Evolutionary conservation across 1,140 invertebrate species (phyloP), one percentile per base, ranked within the genome.

Genomic region (Steinernema feltiae): DNA sequence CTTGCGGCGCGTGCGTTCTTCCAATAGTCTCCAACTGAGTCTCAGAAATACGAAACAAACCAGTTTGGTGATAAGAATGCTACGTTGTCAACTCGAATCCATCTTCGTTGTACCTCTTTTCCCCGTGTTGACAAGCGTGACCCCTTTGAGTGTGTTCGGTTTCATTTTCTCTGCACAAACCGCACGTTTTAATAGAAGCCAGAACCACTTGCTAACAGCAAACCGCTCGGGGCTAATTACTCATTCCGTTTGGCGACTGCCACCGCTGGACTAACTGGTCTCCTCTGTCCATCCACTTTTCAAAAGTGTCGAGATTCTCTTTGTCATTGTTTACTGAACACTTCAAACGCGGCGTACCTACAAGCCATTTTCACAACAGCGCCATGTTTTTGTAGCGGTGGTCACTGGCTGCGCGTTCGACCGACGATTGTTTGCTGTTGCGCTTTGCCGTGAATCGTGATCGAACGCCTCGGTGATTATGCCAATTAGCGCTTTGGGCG

Each of bases 371-470:
- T 46, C 41, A 63, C 53, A 63, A 63, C 53, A 27, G 53, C 53
- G 24, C 53, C 53, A 63, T 63, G 53, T 63, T 63, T 63, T 63
- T 63, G 53, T 27, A 21, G 24, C 53, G 53, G 24, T 63, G 53
- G 53, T 63, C 53, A 63, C 53, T 63, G 3, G 15, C 24, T 7
- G 53, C 24, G 7, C 2, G 53, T 27, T 15, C 7, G 53, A 3
- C 24, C 35, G 35, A 41, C 24, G 7, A 17, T 21, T 63, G 53
- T 63, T 63, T 63, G 53, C 53, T 63, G 53, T 63, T 63, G 53
- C 53, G 53, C 15, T 63, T 63, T 63, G 53, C 53, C 53, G 53
- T 63, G 53, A 63, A 63, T 63, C 53, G 53, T 63, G 53, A 63
- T 63, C 24, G 24, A 63, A 63, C 53, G 53, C 53, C 24, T 63